phyloP scores from a whole-genome alignment of 2,888 invertebrate genomes.

The Rotaria magnacalcarata region DNA sequence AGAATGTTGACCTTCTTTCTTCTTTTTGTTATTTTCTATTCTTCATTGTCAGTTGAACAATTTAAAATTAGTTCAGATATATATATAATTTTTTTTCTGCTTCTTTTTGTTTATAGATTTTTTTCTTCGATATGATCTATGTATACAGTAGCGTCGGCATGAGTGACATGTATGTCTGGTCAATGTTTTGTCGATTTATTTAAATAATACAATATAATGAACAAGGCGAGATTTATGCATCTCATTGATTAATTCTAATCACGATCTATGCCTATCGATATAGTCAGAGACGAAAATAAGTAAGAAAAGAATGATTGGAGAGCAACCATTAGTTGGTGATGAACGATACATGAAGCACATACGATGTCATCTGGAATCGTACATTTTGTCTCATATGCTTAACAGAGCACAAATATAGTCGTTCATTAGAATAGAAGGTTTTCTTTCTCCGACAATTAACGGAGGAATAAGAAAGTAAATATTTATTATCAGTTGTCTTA shows the following conservation, averaged over 20 bases:
- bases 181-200: background rate
- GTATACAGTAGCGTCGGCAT: background rate
- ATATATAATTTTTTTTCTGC: too few relatives aligned
- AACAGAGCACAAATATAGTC: background rate
- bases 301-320: background rate
- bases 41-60: too few relatives aligned
- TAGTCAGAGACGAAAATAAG: background rate
- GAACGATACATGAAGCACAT: background rate
- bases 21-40: background rate
- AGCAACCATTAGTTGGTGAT: background rate
- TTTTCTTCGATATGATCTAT: background rate
- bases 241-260: conserved; percentile 4
- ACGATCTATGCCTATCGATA: background rate
- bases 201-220: background rate
- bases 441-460: background rate
- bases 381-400: conserved; percentile 13
- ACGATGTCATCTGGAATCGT: conserved; percentile 7
- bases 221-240: conserved; percentile 7
- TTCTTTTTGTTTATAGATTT: background rate
- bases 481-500: background rate
- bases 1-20: conserved; percentile 1
- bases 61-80: background rate
- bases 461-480: background rate
- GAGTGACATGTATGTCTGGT: background rate
- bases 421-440: background rate